phyloP scores from a whole-genome alignment of 2,888 invertebrate species.

The Agrochola litura region DNA sequence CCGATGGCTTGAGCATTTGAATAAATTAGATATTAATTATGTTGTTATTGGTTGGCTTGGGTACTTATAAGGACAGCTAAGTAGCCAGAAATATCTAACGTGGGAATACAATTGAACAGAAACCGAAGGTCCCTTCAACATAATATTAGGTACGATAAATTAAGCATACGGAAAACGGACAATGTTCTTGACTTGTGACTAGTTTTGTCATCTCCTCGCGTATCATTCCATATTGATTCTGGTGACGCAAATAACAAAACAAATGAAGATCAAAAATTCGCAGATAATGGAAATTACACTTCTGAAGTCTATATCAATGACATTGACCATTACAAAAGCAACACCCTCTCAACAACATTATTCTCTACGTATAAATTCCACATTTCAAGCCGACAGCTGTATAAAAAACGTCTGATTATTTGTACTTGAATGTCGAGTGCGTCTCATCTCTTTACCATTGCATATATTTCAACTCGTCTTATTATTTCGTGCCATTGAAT shows the following conservation, averaged over 20 bases:
- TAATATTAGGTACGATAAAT: background rate
- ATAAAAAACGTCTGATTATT: constrained; percentile 69
- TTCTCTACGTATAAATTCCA: constrained; percentile 56
- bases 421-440: constrained; percentile 75
- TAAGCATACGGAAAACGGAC: background rate
- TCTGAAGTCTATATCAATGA: constrained; percentile 19
- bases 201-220: background rate
- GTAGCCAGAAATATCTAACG: constrained; percentile 10
- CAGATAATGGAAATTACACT: constrained; percentile 10
- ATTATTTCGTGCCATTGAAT: constrained; percentile 83
- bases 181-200: background rate
- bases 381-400: constrained; percentile 61
- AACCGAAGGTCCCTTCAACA: background rate
- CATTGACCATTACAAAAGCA: constrained; percentile 43
- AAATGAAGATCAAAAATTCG: background rate
- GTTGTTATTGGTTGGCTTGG: constrained; percentile 40
- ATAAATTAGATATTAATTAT: constrained; percentile 61
- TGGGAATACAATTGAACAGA: constrained; percentile 16
- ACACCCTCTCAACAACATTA: constrained; percentile 36
- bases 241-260: background rate
- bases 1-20: constrained; percentile 57
- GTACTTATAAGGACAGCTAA: constrained; percentile 20
- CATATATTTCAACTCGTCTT: constrained; percentile 80
- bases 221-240: background rate
- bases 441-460: constrained; percentile 77